Base-by-base conservation (phyloP, 2,888 invertebrate species). In the Unio delphinus region DNA sequence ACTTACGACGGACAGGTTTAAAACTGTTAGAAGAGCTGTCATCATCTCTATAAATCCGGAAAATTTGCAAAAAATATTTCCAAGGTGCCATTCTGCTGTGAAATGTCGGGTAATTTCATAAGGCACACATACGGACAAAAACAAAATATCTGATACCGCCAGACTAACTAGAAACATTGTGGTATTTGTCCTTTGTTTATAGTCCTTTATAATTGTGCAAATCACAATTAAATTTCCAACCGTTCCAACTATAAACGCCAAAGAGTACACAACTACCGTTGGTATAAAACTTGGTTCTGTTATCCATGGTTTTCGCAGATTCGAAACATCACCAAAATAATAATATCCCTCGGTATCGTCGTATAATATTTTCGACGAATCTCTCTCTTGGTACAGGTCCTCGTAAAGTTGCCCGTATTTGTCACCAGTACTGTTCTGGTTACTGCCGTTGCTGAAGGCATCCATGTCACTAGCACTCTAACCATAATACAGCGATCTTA, bases 1-100 rank as follows among this genome's bases (percentile, higher is more conserved):
- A 60, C 91, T 91, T 70, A 92, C 91, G 4, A 91, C 91, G 28
- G 90, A 88, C 11, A 92, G 85, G 73, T 92, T 92, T 55, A 91
- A 87, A 2, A 92, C 90, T 15, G 91, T 91, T 0, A 91, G 89
- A 8, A 89, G 85, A 4, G 91, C 91, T 0, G 91, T 90, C 56
- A 91, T 81, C 72, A 91, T 89, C 74, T 91, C 90, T 4, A 89
- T 88, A 76, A 89, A 91, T 20, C 88, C 87, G 1, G 91, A 89
- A 68, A 90, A 70, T 80, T 90, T 91, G 82, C 92, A 92, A 55
- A 91, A 81, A 20, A 88, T 82, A 20, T 87, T 86, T 4, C 88
- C 88, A 7, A 87, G 86, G 62, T 89, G 88, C 90, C 91, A 91
- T 72, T 88, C 86, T 11, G 86, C 80, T 4, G 84, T 81, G 76